Evolutionary conservation across 1,140 invertebrate genomes (phyloP).

Genomic region (Metopolophium dirhodum): DNA sequence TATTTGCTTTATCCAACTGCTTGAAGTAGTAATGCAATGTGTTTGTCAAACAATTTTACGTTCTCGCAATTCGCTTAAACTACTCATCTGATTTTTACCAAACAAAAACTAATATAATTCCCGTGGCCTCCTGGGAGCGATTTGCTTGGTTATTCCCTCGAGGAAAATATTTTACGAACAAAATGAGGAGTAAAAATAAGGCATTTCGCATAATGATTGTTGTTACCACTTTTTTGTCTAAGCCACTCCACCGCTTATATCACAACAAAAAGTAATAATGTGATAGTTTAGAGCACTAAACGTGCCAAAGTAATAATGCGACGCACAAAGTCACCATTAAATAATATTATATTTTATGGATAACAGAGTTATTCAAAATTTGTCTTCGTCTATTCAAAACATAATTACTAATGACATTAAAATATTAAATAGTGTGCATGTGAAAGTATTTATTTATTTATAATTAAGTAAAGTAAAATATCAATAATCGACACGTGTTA

Average conservation of each 20-base stretch:
- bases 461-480: neutral
- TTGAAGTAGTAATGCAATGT: neutral
- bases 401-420: neutral
- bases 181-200: neutral
- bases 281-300: neutral
- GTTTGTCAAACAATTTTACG: neutral
- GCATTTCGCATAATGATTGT: neutral
- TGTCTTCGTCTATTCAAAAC: neutral
- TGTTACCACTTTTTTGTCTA: neutral
- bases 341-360: neutral
- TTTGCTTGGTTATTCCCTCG: neutral
- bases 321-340: neutral
- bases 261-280: neutral
- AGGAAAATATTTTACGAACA: neutral
- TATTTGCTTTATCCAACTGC: neutral
- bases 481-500: neutral
- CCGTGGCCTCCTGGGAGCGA: neutral
- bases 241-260: neutral
- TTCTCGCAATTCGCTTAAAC: neutral
- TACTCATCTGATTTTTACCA: neutral
- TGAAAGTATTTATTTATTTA: neutral
- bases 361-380: neutral
- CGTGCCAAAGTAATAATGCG: neutral
- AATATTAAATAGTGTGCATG: neutral
- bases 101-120: slow-evolving; percentile 9